A percentile compares a stretch with the other conserved stretches of the same genome.
Conservation (phyloP, 2,113 vertebrate genomes). For the Maccullochella peelii region DNA sequence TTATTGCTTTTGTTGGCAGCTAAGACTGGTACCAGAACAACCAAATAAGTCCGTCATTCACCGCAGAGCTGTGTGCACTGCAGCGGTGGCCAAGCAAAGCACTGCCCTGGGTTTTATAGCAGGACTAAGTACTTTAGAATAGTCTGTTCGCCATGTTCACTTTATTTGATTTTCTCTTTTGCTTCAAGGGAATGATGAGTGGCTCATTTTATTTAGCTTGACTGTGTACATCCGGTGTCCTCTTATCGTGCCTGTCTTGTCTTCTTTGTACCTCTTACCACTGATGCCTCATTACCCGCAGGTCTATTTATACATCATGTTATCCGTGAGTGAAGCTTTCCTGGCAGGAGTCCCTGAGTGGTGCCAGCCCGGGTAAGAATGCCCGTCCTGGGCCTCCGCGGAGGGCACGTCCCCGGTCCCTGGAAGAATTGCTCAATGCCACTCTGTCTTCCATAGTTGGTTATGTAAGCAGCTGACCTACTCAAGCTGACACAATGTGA, state of each 20-base stretch:
- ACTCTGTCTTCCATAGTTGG: constrained; percentile 41
- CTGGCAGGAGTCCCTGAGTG: constrained; percentile 77
- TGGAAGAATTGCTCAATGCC: constrained; percentile 53
- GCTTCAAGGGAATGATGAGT: not conserved
- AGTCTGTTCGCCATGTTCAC: not conserved
- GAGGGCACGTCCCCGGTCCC: constrained; percentile 26
- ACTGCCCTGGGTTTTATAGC: constrained; percentile 28
- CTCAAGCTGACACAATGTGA: constrained; percentile 33
- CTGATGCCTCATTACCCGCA: constrained; percentile 50
- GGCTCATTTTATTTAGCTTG: constrained; percentile 25
- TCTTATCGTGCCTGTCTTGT: constrained; percentile 38
- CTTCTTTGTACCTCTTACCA: constrained; percentile 51
- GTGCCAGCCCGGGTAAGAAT: constrained; percentile 65
- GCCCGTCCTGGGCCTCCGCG: constrained; percentile 37
- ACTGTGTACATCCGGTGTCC: constrained; percentile 25
- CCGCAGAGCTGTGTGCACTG: constrained; percentile 30
- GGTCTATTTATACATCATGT: constrained; percentile 89
- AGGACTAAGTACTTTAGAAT: constrained; percentile 16
- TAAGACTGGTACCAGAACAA: constrained; percentile 33
- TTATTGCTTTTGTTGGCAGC: constrained; percentile 67
- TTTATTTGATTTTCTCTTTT: constrained; percentile 30
- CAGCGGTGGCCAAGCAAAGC: constrained; percentile 61
- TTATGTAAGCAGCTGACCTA: constrained; percentile 55
- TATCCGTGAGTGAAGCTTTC: constrained; percentile 85
- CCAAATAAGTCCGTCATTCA: constrained; percentile 60